Base-by-base conservation (phyloP, 2,888 invertebrate species). In the Diaprepes abbreviatus region DNA sequence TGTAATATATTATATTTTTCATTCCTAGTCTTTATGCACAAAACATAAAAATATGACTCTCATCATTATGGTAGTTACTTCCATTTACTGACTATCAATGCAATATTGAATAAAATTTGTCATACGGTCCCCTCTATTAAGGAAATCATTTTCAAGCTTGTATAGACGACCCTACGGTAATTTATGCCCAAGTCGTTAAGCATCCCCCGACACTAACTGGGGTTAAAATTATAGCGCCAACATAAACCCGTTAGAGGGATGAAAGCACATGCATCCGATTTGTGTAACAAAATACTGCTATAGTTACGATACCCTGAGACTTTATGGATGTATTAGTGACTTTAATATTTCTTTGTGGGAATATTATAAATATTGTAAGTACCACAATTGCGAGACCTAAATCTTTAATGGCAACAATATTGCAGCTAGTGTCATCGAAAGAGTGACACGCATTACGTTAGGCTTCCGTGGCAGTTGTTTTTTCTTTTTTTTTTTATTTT, bases 121-220 rank as follows among this genome's bases (percentile, higher is more conserved):
- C 79, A 77, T 75, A 74, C 68, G 70, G 74, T 73, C 75, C 77
- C 77, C 76, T 74, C 77, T 76, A 78, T 79, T 79, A 78, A 79
- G 78, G 75, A 78, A 78, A 77, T 79, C 75, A 80, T 80, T 79
- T 79, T 78, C 77, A 77, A 78, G 79, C 76, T 79, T 79, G 78
- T 78, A 79, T 74, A 76, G 74, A 35, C 57, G 55, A 74, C 75
- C 78, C 79, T 66, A 69, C 58, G 70, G 74, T 78, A 77, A 80
- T 80, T 80, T 79, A 80, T 79, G 76, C 71, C 59, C 40, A 64
- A 63, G 76, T 80, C 78, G 77, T 78, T 79, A 77, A 70, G 66
- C 75, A 75, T 74, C 76, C 76, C 62, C 65, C 76, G 70, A 76
- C 73, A 72, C 75, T 75, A 75, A 76, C 76, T 62, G 74, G 75